phyloP scores from a whole-genome alignment of 2,113 vertebrate genomes.

The Podocnemis expansa region DNA sequence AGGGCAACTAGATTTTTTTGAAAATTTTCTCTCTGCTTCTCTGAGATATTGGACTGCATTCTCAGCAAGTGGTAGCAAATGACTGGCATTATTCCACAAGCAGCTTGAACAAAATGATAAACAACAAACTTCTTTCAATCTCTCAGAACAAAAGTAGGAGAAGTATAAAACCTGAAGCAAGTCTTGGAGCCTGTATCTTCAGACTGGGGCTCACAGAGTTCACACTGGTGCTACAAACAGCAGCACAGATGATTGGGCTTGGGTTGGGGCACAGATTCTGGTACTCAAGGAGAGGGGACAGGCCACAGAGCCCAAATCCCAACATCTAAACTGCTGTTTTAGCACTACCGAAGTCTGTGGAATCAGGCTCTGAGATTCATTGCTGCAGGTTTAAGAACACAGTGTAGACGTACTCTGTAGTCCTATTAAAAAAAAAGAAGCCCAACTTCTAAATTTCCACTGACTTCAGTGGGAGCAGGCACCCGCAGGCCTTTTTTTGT shows the following conservation, averaged over 20 bases:
- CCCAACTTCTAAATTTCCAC: not conserved
- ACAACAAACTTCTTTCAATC: not conserved
- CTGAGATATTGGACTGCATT: not conserved
- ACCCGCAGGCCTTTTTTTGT: not conserved
- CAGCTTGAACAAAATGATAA: not conserved
- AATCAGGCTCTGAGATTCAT: not conserved
- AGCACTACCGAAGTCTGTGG: not conserved
- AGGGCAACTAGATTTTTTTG: too few species aligned
- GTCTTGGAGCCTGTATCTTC: too few species aligned
- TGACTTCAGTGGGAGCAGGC: not conserved
- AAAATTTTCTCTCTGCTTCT: not conserved
- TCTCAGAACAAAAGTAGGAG: not conserved
- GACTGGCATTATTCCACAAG: not conserved
- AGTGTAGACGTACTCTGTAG: not conserved
- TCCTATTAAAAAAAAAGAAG: too few species aligned
- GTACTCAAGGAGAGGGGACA: too few species aligned
- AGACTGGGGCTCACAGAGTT: too few species aligned
- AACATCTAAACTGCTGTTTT: not conserved
- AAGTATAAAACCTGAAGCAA: not conserved
- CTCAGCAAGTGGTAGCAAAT: fast-evolving
- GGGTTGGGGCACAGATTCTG: too few species aligned
- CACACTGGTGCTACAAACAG: too few species aligned
- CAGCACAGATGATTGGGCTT: not conserved
- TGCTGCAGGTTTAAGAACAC: not conserved
- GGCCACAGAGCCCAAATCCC: not conserved